phyloP scores from a whole-genome alignment of 2,797 vertebrate species.

The Argyrosomus regius region DNA sequence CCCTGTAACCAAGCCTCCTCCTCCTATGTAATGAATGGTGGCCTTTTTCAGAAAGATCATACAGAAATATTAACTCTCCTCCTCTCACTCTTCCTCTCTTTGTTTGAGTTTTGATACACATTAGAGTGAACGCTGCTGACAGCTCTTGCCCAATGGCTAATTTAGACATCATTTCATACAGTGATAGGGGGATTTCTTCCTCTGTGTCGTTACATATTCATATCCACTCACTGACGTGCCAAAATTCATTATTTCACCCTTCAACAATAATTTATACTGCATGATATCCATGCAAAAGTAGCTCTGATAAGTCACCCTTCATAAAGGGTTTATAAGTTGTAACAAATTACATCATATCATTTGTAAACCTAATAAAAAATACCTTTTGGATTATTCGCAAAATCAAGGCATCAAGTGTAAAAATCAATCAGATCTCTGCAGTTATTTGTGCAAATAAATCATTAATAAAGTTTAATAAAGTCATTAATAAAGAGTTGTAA shows the following conservation, averaged over 20 bases:
- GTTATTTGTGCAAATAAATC: neutral
- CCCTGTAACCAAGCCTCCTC: constrained; percentile 43
- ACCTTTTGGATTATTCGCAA: too few relatives aligned
- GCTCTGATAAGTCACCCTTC: neutral
- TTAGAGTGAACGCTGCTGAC: constrained; percentile 35
- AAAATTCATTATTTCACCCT: neutral
- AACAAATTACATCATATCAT: neutral
- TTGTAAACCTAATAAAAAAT: neutral
- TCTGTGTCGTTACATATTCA: constrained; percentile 29
- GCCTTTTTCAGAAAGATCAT: constrained; percentile 43
- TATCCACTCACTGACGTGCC: constrained; percentile 7
- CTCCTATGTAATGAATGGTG: constrained; percentile 3
- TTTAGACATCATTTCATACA: constrained; percentile 48
- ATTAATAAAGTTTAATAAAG: neutral
- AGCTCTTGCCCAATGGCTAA: constrained; percentile 49
- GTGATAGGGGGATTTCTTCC: constrained; percentile 20
- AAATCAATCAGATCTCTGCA: neutral
- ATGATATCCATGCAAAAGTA: neutral
- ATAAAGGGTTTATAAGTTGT: neutral
- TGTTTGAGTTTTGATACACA: constrained; percentile 34
- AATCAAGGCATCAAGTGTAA: neutral
- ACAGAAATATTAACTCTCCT: constrained; percentile 49
- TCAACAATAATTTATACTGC: neutral
- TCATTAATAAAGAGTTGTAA: neutral
- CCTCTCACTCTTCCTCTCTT: constrained; percentile 29